phyloP scores from a whole-genome alignment of 2,113 vertebrate species.

The Dipodomys spectabilis region DNA sequence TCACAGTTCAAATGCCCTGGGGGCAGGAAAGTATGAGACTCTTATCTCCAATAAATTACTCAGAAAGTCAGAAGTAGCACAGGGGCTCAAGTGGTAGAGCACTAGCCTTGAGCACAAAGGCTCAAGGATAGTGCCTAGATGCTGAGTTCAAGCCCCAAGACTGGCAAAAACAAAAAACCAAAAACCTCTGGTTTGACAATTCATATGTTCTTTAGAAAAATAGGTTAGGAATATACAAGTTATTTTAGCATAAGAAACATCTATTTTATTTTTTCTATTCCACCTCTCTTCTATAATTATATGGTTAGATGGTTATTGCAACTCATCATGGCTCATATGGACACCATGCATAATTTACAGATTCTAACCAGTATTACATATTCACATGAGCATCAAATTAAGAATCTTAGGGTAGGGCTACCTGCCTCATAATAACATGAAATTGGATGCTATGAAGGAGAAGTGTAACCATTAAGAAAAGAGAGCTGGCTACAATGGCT shows the following conservation, averaged over 20 bases:
- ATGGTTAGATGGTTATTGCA: not conserved
- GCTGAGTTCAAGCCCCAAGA: no score
- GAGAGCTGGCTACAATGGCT: not conserved
- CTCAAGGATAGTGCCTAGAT: no score
- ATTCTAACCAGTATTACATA: not conserved
- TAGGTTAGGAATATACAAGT: not conserved
- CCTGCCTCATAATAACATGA: not conserved
- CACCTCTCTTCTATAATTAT: slow-evolving; percentile 24
- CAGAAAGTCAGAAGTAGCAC: no score
- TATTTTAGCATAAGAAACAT: slow-evolving; percentile 14
- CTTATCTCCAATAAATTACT: no score
- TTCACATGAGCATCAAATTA: not conserved
- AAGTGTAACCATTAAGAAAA: slow-evolving; percentile 9
- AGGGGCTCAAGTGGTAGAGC: no score
- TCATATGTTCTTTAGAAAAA: slow-evolving; percentile 30
- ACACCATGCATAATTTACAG: not conserved
- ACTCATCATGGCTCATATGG: not conserved
- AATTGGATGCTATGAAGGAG: not conserved
- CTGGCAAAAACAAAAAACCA: no score
- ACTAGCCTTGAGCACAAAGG: no score
- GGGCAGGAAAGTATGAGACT: no score
- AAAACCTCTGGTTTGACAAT: slow-evolving; percentile 25
- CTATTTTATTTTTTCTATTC: slow-evolving; percentile 37
- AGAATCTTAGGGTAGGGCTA: not conserved
- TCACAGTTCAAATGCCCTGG: no score